These are phyloP conservation scores for Armadillidium nasatum DNA, from an alignment of 1,140 invertebrate species.

Conservation along the genomic window DNA sequence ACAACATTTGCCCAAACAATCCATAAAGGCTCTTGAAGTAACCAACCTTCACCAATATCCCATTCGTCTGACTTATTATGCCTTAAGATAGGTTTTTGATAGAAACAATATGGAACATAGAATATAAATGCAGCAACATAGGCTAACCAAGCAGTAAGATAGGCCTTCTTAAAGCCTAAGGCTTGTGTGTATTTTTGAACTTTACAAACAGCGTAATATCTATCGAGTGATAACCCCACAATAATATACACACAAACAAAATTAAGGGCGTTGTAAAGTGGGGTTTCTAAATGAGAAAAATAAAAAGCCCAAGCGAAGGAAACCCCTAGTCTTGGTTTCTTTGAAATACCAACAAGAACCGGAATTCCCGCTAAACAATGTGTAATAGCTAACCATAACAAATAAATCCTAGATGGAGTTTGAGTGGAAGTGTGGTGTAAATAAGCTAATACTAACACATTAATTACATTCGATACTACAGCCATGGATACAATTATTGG, in stretches of 20 bases:
- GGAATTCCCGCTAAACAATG: slow-evolving; percentile 23
- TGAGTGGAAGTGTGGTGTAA: slow-evolving; percentile 20
- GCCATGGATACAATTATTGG: slow-evolving; percentile 20
- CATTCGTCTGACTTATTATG: slow-evolving; percentile 10
- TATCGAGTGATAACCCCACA: slow-evolving; percentile 26
- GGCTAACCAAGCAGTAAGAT: slow-evolving; percentile 13
- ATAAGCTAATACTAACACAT: slow-evolving; percentile 19
- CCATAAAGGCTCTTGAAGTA: neutral
- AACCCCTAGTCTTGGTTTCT: neutral
- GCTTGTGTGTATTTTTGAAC: slow-evolving; percentile 23
- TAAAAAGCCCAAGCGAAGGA: slow-evolving; percentile 27
- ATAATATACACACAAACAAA: slow-evolving; percentile 34
- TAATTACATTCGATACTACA: slow-evolving; percentile 23
- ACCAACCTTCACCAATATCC: neutral
- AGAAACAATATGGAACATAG: slow-evolving; percentile 31
- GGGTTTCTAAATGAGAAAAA: slow-evolving; percentile 29
- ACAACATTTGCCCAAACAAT: slow-evolving; percentile 28
- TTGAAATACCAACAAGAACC: neutral
- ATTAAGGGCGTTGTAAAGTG: slow-evolving; percentile 34
- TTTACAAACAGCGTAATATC: slow-evolving; percentile 23
- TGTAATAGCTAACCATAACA: slow-evolving; percentile 26
- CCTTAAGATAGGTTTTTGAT: neutral
- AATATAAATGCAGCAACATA: slow-evolving; percentile 21
- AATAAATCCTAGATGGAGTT: slow-evolving; percentile 23
- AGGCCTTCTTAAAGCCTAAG: neutral